Evolutionary conservation across 2,113 vertebrate genomes (phyloP).

Genomic region (Apteryx mantelli): DNA sequence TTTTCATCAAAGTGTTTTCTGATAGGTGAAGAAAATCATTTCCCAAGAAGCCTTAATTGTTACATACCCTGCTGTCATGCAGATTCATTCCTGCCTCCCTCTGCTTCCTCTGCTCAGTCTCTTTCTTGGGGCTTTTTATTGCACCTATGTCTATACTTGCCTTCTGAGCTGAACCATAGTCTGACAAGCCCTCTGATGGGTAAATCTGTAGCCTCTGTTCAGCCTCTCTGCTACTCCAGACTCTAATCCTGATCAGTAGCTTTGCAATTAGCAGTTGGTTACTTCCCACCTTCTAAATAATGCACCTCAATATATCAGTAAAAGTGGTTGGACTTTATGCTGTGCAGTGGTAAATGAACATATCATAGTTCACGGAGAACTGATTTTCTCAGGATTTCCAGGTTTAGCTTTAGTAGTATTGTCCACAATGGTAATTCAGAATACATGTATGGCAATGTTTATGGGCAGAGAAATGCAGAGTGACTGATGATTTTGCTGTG

Average conservation of each 20-base stretch:
- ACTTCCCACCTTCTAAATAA: not conserved
- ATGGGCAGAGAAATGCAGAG: not conserved
- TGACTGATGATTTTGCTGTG: not conserved
- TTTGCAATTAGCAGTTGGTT: not conserved
- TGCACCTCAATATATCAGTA: not conserved
- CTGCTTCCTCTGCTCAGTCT: not conserved
- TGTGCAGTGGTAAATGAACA: not conserved
- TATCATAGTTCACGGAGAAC: not conserved
- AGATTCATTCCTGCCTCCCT: not conserved
- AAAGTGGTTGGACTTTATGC: not conserved
- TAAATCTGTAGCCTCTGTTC: not conserved
- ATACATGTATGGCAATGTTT: rapidly evolving
- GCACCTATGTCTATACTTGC: not conserved
- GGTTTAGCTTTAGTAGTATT: not conserved
- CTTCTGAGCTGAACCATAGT: not conserved
- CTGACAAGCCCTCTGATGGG: not conserved
- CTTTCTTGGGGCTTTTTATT: not conserved
- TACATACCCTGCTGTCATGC: not conserved
- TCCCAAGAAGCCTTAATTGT: not conserved
- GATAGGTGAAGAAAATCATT: not conserved
- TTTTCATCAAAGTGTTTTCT: not conserved
- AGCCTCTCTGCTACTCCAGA: not conserved
- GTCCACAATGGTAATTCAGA: not conserved
- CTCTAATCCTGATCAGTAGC: too few species aligned
- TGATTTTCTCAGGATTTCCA: not conserved